Evolutionary conservation across 2,113 vertebrate genomes (phyloP).

Genomic region (Macheiramphus alcinus): DNA sequence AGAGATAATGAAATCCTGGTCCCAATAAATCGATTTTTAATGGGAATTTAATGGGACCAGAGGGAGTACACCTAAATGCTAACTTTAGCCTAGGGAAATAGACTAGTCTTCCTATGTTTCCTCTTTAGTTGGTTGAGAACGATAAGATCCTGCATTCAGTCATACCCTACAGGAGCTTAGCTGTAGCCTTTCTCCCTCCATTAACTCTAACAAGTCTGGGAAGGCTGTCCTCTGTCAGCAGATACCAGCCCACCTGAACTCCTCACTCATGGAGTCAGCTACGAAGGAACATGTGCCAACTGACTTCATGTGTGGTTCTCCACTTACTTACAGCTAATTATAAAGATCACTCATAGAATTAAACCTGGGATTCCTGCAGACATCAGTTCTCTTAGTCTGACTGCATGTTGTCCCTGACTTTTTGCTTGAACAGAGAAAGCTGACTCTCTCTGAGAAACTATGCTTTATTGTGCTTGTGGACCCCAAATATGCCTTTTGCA

Average conservation of each 20-base stretch:
- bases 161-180: neutral
- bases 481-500: neutral
- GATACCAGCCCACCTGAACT: neutral
- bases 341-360: neutral
- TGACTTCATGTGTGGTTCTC: neutral
- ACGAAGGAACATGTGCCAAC: accelerated
- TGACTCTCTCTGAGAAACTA: neutral
- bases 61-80: neutral
- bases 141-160: neutral
- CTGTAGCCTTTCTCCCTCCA: neutral
- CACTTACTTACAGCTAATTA: neutral
- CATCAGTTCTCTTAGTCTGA: neutral
- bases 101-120: conserved; percentile 11
- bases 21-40: conserved; percentile 31
- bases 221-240: neutral
- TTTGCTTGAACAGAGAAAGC: neutral
- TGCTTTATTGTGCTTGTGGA: neutral
- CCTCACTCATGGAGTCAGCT: neutral
- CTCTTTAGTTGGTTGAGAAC: neutral
- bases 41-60: neutral
- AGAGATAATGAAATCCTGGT: neutral
- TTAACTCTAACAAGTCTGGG: neutral
- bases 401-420: neutral
- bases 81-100: conserved; percentile 12
- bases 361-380: neutral